These are phyloP conservation scores for Homarus americanus DNA, from an alignment of 1,140 invertebrate genomes.

Conservation along the genomic window DNA sequence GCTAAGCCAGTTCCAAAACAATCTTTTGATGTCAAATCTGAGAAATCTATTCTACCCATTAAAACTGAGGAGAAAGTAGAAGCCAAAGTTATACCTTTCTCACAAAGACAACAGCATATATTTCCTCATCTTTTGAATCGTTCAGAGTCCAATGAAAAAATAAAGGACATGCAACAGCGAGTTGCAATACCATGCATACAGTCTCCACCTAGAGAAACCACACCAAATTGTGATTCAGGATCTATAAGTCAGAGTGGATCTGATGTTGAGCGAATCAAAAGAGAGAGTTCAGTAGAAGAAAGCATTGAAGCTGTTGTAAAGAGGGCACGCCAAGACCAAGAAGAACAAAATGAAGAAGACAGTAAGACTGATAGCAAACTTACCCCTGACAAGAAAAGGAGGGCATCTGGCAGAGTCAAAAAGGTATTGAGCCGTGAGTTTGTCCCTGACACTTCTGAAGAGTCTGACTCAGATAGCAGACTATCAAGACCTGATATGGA, in stretches of 20 bases:
- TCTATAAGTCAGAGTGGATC: conserved; percentile 31
- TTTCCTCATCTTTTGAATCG: conserved; percentile 73
- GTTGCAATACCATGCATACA: conserved; percentile 29
- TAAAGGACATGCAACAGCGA: conserved; percentile 20
- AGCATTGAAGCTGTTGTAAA: conserved; percentile 73
- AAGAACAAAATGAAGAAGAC: conserved; percentile 5
- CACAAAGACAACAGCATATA: conserved; percentile 74
- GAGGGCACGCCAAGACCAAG: conserved; percentile 66
- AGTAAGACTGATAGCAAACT: not conserved
- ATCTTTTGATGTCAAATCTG: conserved; percentile 45
- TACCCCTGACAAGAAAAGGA: conserved; percentile 58
- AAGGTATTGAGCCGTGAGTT: conserved; percentile 62
- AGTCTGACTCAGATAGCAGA: conserved; percentile 60
- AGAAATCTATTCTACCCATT: conserved; percentile 31
- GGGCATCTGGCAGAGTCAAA: conserved; percentile 53
- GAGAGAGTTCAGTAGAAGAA: conserved; percentile 68
- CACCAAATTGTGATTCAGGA: not conserved
- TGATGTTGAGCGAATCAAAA: conserved; percentile 54
- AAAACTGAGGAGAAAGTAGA: conserved; percentile 69
- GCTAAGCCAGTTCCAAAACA: conserved; percentile 70
- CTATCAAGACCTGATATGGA: conserved; percentile 45
- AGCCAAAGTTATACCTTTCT: conserved; percentile 68
- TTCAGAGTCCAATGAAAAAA: conserved; percentile 54
- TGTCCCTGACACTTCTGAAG: conserved; percentile 56
- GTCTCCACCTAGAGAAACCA: conserved; percentile 40